Evolutionary conservation across 2,888 invertebrate genomes (phyloP).

Genomic region (Dryobota labecula): DNA sequence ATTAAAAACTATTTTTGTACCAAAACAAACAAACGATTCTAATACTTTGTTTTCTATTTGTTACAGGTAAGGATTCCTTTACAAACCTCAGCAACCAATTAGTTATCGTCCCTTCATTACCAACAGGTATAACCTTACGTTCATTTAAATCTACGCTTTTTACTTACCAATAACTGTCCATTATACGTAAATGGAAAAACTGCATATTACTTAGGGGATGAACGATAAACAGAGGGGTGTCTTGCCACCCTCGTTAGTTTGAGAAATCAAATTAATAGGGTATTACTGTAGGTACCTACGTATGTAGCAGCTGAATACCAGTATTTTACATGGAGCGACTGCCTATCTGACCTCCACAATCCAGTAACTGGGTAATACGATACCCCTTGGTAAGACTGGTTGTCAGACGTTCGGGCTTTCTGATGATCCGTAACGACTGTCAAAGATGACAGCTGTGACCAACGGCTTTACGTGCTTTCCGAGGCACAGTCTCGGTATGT

Average conservation of each 20-base stretch:
- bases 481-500: too few relatives aligned
- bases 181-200: slow-evolving; percentile 52
- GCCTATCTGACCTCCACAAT: too few relatives aligned
- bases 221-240: slow-evolving; percentile 62
- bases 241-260: slow-evolving; percentile 54
- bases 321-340: too few relatives aligned
- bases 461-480: too few relatives aligned
- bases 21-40: slow-evolving; percentile 20
- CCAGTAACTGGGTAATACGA: too few relatives aligned
- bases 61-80: slow-evolving; percentile 69
- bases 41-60: slow-evolving; percentile 55
- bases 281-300: slow-evolving; percentile 35
- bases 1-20: slow-evolving; percentile 24
- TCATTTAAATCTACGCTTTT: slow-evolving; percentile 37
- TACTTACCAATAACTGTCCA: slow-evolving; percentile 41
- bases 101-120: slow-evolving; percentile 37
- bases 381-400: too few relatives aligned
- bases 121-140: slow-evolving; percentile 47
- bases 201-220: slow-evolving; percentile 63
- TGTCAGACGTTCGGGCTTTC: too few relatives aligned
- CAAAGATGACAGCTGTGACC: too few relatives aligned
- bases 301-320: too few relatives aligned
- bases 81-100: slow-evolving; percentile 32
- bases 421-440: too few relatives aligned
- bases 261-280: slow-evolving; percentile 61